A percentile compares a stretch with the other conserved stretches of the same genome.
phyloP scores from a whole-genome alignment of 2,113 vertebrate species.

The Scomber japonicus region DNA sequence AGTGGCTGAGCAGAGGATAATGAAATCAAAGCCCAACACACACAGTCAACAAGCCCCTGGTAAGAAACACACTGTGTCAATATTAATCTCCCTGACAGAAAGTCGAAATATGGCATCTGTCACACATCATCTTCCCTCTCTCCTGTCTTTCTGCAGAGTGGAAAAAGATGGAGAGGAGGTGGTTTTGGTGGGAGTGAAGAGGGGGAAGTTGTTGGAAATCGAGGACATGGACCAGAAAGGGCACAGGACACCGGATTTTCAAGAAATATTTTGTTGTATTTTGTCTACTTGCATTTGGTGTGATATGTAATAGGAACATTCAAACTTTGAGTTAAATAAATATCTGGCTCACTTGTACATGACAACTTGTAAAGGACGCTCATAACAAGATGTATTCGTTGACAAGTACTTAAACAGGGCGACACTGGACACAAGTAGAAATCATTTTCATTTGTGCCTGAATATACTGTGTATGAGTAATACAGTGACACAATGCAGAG shows the following conservation, averaged over 20 bases:
- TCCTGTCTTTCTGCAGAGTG: conserved; percentile 81
- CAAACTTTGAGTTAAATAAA: neutral
- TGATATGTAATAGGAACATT: neutral
- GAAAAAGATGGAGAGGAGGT: conserved; percentile 73
- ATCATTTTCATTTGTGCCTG: too few species aligned
- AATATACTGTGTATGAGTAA: too few species aligned
- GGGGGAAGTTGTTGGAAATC: conserved; percentile 72
- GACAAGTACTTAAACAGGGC: neutral
- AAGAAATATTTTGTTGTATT: conserved; percentile 21
- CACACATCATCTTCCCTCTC: conserved; percentile 87
- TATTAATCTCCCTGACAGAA: conserved; percentile 90
- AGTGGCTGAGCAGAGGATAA: conserved; percentile 84
- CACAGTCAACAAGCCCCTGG: conserved; percentile 84
- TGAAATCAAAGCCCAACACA: conserved; percentile 87
- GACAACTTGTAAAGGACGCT: neutral
- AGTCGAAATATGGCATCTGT: conserved; percentile 89
- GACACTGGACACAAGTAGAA: neutral
- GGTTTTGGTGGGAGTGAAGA: conserved; percentile 64
- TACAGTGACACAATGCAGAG: neutral
- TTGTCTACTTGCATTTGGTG: neutral
- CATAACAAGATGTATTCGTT: neutral
- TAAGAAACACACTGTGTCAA: conserved; percentile 88
- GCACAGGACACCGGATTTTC: conserved; percentile 41
- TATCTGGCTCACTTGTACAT: neutral
- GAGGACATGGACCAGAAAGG: conserved; percentile 64